phyloP scores from a whole-genome alignment of 1,140 invertebrate genomes.

The Hyphantria cunea region DNA sequence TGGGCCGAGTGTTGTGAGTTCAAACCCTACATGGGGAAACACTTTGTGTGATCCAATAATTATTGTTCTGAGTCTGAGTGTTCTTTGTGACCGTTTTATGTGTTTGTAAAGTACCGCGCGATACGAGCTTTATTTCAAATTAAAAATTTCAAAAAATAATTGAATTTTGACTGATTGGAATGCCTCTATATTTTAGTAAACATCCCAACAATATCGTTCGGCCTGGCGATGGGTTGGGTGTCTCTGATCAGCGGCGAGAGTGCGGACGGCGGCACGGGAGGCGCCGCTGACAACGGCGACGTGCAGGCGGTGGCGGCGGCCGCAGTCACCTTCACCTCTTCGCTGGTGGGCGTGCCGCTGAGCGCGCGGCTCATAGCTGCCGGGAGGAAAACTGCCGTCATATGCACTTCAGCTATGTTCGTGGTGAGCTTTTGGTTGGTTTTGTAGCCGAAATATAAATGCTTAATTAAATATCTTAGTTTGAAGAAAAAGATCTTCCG shows the following conservation, averaged over 20 bases:
- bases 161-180: no score
- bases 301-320: constrained; percentile 44
- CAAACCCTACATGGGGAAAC: no score
- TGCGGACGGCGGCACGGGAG: constrained; percentile 16
- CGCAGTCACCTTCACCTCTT: constrained; percentile 49
- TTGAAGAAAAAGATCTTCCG: no score
- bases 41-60: no score
- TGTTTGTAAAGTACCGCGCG: no score
- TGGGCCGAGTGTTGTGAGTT: no score
- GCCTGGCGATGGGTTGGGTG: constrained; percentile 61
- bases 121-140: no score
- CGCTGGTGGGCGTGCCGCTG: constrained; percentile 53
- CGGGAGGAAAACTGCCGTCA: constrained; percentile 52
- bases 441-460: background rate
- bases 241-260: constrained; percentile 53
- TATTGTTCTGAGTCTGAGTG: no score
- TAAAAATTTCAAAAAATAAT: no score
- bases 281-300: constrained; percentile 2
- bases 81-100: no score
- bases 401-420: constrained; percentile 50
- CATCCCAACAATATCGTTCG: constrained; percentile 57
- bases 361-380: constrained; percentile 46
- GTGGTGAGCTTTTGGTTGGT: constrained; percentile 35
- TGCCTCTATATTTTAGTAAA: constrained; percentile 40
- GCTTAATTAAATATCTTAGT: no score